phyloP scores from a whole-genome alignment of 2,888 invertebrate genomes.

The Acheta domesticus region DNA sequence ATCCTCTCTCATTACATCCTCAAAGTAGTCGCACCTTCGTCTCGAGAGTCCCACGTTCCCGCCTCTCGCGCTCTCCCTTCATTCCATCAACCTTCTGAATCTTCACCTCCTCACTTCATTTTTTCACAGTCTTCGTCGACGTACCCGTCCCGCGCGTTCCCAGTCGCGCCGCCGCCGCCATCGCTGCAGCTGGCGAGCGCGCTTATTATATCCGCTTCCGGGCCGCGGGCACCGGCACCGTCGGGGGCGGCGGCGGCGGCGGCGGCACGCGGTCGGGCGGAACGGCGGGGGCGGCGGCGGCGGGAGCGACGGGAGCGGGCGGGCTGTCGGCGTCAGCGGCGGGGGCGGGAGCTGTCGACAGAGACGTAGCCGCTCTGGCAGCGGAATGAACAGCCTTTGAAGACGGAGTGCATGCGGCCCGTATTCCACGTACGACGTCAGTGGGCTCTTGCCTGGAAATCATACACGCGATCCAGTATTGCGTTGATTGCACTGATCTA shows the following conservation, averaged over 20 bases:
- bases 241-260: neutral
- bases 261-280: neutral
- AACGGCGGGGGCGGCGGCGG: neutral
- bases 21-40: too few relatives aligned
- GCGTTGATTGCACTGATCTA: too few relatives aligned
- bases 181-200: slow-evolving; percentile 4
- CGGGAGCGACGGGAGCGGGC: neutral
- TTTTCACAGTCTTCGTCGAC: neutral
- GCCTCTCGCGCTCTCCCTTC: neutral
- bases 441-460: too few relatives aligned
- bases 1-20: too few relatives aligned
- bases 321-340: neutral
- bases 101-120: too few relatives aligned
- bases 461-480: too few relatives aligned
- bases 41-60: too few relatives aligned
- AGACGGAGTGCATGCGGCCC: neutral
- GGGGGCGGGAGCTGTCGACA: neutral
- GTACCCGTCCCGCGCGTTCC: neutral
- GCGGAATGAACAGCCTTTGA: neutral
- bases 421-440: too few relatives aligned
- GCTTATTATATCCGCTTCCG: slow-evolving; percentile 9
- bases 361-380: neutral
- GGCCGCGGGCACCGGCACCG: neutral
- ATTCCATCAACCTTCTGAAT: neutral
- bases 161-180: neutral